Evolutionary conservation across 2,797 vertebrate species (phyloP).

Genomic region (Hydrophis major): DNA sequence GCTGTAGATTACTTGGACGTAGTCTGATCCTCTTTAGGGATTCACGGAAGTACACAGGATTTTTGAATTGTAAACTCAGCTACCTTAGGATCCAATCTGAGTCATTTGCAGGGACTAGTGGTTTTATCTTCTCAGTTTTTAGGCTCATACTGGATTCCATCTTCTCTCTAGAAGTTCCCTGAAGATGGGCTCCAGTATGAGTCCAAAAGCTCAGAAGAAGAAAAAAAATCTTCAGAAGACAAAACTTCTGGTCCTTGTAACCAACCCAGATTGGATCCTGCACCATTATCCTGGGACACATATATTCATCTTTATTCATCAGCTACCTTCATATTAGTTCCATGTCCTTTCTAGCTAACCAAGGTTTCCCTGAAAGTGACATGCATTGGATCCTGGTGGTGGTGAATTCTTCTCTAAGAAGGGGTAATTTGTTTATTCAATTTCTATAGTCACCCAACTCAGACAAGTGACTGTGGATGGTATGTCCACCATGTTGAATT

Average conservation of each 20-base stretch:
- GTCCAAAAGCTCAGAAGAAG: too few species aligned
- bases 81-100: background rate
- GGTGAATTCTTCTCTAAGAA: background rate
- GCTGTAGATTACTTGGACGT: background rate
- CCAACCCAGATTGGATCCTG: too few species aligned
- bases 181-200: too few species aligned
- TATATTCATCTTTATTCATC: background rate
- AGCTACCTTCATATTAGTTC: background rate
- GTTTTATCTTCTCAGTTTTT: too few species aligned
- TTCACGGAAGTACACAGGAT: background rate
- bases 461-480: background rate
- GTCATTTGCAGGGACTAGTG: too few species aligned
- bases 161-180: too few species aligned
- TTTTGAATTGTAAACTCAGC: background rate
- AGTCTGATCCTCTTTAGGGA: background rate
- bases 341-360: background rate
- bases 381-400: background rate
- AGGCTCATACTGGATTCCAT: too few species aligned
- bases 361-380: background rate
- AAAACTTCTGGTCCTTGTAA: too few species aligned
- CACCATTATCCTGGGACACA: too few species aligned
- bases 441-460: background rate
- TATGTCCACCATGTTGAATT: background rate
- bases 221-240: too few species aligned
- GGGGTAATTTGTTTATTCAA: background rate